Base-by-base conservation (phyloP, 2,113 vertebrate species). In the Catharus bicknelli region DNA sequence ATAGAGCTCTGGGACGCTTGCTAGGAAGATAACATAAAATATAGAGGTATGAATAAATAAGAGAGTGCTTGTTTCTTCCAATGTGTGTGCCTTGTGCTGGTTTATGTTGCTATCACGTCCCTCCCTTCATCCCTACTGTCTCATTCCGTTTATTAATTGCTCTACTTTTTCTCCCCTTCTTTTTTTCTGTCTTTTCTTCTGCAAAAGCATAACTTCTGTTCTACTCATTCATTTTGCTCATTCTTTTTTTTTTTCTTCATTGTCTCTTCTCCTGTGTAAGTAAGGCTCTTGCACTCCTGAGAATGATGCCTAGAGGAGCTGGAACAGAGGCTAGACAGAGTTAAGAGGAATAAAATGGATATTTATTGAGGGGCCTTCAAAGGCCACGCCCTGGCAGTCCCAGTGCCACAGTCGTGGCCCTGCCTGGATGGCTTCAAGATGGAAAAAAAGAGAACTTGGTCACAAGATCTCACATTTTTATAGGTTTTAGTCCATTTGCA, bases 61-160 rank as follows among this genome's bases (percentile, higher is more conserved):
- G 16, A 50, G 8, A 84, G 13, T 2, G 1, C 54, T 94, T 51
- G 27, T 85, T 95, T 80, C 27, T 55, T 87, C 59, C 63, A 59
- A 0, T 57, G 34, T 59, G 21, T 77, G 32, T 85, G 61, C 32
- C 67, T 85, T 66, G 63, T 90, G 59, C 74, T 59, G 26, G 34
- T 96, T 93, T 69, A 85, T 92, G 80, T 87, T 9, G 1, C 32
- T 90, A 86, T 89, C 67, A 15, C 72, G 68, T 91, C 61, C 74
- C 38, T 92, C 51, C 53, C 26, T 92, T 89, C 85, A 83, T 94
- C 87, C 75, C 53, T 54, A 10, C 55, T 81, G 75, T 66, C 90
- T 90, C 90, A 45, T 95, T 96, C 40, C 48, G 86, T 83, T 86
- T 90, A 95, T 94, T 93, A 95, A 86, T 88, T 86, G 61, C 48